phyloP scores from a whole-genome alignment of 2,113 vertebrate species.

The Sander vitreus region DNA sequence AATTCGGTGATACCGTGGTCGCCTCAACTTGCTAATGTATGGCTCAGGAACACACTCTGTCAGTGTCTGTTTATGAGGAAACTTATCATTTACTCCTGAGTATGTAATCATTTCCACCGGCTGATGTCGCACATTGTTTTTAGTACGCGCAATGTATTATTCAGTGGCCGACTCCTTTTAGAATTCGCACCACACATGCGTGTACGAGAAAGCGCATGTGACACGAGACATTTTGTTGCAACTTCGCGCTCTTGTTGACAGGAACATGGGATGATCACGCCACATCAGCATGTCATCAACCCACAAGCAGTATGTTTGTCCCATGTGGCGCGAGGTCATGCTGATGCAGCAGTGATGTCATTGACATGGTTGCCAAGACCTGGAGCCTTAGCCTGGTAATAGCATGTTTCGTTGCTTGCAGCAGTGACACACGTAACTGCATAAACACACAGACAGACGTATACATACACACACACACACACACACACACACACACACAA shows the following conservation, averaged over 20 bases:
- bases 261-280: conserved; percentile 63
- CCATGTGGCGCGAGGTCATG: conserved; percentile 62
- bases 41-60: conserved; percentile 50
- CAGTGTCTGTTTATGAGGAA: conserved; percentile 50
- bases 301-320: conserved; percentile 73
- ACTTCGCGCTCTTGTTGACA: conserved; percentile 71
- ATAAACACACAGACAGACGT: conserved; percentile 31
- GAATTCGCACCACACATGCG: conserved; percentile 30
- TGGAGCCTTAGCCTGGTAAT: conserved; percentile 56
- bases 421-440: conserved; percentile 34
- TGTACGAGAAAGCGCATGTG: conserved; percentile 27
- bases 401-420: conserved; percentile 45
- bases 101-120: conserved; percentile 53
- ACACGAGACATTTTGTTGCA: conserved; percentile 46
- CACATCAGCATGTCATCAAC: conserved; percentile 70
- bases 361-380: conserved; percentile 43
- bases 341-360: conserved; percentile 71
- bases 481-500: not conserved
- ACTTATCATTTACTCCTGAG: conserved; percentile 60
- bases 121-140: conserved; percentile 67
- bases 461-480: not conserved
- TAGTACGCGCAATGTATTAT: conserved; percentile 58
- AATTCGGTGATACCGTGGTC: conserved; percentile 29
- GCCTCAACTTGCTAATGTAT: conserved; percentile 39
- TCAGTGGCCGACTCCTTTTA: conserved; percentile 38